phyloP scores from a whole-genome alignment of 2,113 vertebrate species.

The Apteryx owenii region DNA sequence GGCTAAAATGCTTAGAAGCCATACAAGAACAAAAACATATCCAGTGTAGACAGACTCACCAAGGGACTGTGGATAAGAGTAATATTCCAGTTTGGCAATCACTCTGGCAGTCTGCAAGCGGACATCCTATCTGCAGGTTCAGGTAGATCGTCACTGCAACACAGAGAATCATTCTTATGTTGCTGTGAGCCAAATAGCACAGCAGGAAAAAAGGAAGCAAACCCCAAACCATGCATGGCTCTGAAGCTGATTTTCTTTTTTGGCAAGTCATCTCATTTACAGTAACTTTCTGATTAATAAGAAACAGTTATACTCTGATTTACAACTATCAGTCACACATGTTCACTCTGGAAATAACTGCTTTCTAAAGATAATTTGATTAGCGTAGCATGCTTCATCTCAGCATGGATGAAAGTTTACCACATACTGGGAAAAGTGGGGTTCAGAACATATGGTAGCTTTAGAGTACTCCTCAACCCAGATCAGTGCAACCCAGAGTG shows the following conservation, averaged over 20 bases:
- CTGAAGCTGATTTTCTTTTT: not conserved
- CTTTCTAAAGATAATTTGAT: not conserved
- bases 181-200: not conserved
- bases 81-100: not conserved
- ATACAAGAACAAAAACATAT: not conserved
- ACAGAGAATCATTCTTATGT: not conserved
- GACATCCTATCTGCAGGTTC: not conserved
- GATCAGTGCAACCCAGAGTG: rapidly evolving
- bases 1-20: not conserved
- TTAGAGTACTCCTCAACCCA: not conserved
- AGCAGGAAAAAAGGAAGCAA: not conserved
- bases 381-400: not conserved
- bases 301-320: not conserved
- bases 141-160: not conserved
- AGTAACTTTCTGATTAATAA: not conserved
- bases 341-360: not conserved
- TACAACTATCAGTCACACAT: not conserved
- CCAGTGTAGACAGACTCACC: not conserved
- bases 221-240: rapidly evolving
- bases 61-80: not conserved
- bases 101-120: not conserved
- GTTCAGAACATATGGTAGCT: not conserved
- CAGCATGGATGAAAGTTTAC: not conserved
- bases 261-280: not conserved
- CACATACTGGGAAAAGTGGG: rapidly evolving